Evolutionary conservation across 2,797 vertebrate species (phyloP).

Genomic region (Falco peregrinus): DNA sequence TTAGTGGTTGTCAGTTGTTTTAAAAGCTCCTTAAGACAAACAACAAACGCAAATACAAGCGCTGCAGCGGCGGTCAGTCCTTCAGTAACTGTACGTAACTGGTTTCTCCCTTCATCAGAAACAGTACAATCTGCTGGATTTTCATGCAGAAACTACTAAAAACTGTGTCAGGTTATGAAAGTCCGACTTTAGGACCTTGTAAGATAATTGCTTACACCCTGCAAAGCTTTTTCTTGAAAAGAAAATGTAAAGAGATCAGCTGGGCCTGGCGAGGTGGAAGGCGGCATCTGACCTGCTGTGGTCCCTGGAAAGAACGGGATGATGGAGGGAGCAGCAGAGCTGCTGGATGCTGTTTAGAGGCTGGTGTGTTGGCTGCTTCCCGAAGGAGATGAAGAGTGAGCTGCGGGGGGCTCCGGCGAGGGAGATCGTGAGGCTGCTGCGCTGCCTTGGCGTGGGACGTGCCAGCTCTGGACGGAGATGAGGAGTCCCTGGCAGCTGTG

Average conservation of each 20-base stretch:
- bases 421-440: neutral
- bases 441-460: neutral
- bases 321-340: neutral
- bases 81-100: neutral
- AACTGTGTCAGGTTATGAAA: neutral
- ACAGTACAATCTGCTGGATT: neutral
- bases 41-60: neutral
- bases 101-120: neutral
- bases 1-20: neutral
- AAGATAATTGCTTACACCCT: neutral
- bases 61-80: neutral
- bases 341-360: too few species aligned
- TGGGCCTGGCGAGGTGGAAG: neutral
- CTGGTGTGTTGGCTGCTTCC: neutral
- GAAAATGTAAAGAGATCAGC: neutral
- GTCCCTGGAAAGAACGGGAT: neutral
- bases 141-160: neutral
- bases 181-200: neutral
- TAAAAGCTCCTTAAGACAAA: neutral
- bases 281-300: accelerated
- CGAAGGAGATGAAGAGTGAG: neutral
- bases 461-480: neutral
- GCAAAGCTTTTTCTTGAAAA: neutral
- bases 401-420: neutral
- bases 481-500: neutral